Evolutionary conservation across 2,113 vertebrate genomes (phyloP), one percentile per base, ranked within the genome.

Genomic region (Archocentrus centrarchus): DNA sequence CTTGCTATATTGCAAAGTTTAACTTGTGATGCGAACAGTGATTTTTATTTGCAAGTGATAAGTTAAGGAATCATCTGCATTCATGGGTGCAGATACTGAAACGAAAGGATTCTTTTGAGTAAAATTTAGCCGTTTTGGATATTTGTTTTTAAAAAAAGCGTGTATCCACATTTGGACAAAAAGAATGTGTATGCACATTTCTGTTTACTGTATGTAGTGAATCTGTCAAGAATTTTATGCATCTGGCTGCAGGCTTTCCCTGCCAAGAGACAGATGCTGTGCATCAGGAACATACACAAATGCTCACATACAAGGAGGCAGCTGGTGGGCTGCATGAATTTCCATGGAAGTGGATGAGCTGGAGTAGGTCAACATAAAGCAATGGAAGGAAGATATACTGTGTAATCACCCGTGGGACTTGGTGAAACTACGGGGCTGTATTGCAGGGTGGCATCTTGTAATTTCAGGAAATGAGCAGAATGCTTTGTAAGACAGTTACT

Each of bases 401-500:
- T 5, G 9, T 82, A 83, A 93, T 92, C 64, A 86, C 85, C 81
- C 86, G 77, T 86, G 89, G 84, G 89, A 81, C 47, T 41, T 39
- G 27, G 70, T 58, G 44, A 62, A 41, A 20, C 18, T 50, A 76
- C 64, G 30, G 27, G 63, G 59, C 64, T 20, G 75, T 39, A 11
- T 64, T 53, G 53, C 20, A 59, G 30, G 20, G 59, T 66, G 11
- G n/a, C 39, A 30, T 14, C 27, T 22, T 80, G 66, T 58, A 9
- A 44, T 90, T 80, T 75, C 32, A 64, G 59, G 18, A 47, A 78
- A 66, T 50, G 2, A 1, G 24, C 32, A 78, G 39, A 41, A 61
- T 24, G 8, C 58, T 20, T 18, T 60, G 15, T 27, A 66, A 20
- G 13, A 27, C 14, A 50, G 50, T 50, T 30, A 17, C 9, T 50